Evolutionary conservation across 2,797 vertebrate genomes (phyloP).

Genomic region (Arremon aurantiirostris): DNA sequence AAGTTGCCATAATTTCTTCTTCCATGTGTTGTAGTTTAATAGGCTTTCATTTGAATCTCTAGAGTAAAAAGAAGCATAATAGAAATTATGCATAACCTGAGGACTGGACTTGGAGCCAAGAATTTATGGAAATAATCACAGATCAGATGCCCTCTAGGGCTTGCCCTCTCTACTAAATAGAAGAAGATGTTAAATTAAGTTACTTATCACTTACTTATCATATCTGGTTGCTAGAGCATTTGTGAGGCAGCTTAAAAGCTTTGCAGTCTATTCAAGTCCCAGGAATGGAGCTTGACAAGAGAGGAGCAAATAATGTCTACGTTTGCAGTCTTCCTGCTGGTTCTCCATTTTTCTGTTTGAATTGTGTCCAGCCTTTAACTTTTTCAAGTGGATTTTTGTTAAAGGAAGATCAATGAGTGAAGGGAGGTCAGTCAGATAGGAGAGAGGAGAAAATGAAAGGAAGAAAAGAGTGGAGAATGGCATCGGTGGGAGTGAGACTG

Average conservation of each 20-base stretch:
- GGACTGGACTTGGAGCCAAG: background rate
- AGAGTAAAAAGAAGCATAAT: background rate
- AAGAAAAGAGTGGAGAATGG: background rate
- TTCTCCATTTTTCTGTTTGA: slow-evolving; percentile 7
- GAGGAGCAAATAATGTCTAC: background rate
- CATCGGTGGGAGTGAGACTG: background rate
- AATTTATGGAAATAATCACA: background rate
- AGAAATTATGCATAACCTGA: background rate
- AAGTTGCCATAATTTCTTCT: background rate
- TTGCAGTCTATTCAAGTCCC: background rate
- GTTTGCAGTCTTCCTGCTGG: background rate
- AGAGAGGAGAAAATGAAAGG: background rate
- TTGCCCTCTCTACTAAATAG: background rate
- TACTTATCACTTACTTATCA: background rate
- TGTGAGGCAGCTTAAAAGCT: background rate
- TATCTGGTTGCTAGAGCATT: background rate
- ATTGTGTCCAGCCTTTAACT: background rate
- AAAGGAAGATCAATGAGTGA: background rate
- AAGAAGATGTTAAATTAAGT: background rate
- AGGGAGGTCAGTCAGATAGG: background rate
- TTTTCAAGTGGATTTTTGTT: slow-evolving; percentile 10
- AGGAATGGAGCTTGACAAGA: background rate
- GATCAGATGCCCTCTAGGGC: background rate
- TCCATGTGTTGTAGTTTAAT: background rate
- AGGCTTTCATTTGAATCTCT: background rate